These are phyloP conservation scores for Rambutsinella grinnellia DNA, from an alignment of 2,888 invertebrate genomes.

Conservation along the genomic window DNA sequence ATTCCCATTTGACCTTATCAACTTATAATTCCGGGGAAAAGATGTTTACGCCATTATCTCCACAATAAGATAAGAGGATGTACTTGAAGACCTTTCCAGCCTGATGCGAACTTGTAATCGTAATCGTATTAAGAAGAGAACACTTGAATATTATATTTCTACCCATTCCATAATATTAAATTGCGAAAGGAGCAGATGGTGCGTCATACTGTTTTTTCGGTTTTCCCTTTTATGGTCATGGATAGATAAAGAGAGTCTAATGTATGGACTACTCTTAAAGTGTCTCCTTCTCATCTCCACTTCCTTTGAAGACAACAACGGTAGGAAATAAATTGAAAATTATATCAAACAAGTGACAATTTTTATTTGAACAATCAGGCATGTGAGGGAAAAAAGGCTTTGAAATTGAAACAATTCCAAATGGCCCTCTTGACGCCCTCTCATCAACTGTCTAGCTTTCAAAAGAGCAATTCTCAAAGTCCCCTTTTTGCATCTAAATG, in stretches of 20 bases:
- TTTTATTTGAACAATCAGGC: constrained; percentile 4
- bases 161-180: background rate
- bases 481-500: background rate
- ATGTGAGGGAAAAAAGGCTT: constrained; percentile 4
- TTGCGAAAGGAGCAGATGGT: background rate
- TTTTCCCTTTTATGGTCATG: too few relatives aligned
- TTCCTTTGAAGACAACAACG: background rate
- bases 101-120: background rate
- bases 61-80: background rate
- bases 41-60: background rate
- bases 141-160: background rate
- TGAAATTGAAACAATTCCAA: constrained; percentile 1
- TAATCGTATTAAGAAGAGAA: background rate
- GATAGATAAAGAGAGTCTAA: too few relatives aligned
- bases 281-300: too few relatives aligned
- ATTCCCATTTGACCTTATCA: background rate
- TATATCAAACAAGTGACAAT: constrained; percentile 22
- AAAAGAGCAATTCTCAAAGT: background rate
- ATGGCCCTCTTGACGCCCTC: background rate
- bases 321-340: background rate
- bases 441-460: background rate
- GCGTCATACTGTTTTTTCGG: too few relatives aligned
- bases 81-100: background rate
- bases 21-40: too few relatives aligned
- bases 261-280: too few relatives aligned